Evolutionary conservation across 2,888 invertebrate genomes (phyloP).

Genomic region (Melanchra persicariae): DNA sequence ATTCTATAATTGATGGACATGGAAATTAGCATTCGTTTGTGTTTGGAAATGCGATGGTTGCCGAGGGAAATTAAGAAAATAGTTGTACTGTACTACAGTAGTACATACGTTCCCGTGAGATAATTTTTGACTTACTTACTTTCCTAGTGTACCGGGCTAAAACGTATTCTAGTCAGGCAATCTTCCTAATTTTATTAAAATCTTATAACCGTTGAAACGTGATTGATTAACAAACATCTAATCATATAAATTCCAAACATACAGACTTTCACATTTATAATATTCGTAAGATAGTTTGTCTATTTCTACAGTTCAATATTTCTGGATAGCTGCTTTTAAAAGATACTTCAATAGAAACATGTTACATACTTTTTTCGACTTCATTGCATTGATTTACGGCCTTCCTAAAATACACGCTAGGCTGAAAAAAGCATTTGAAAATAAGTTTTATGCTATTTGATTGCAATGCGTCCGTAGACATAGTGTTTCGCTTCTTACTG

Average conservation of each 20-base stretch:
- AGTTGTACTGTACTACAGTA: too few species aligned
- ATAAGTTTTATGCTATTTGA: slow-evolving; percentile 42
- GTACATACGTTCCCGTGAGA: too few species aligned
- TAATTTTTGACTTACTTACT: too few species aligned
- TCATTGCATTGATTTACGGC: slow-evolving; percentile 27
- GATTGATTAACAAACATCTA: background rate
- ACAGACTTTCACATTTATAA: background rate
- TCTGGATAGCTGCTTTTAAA: background rate
- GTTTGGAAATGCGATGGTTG: too few species aligned
- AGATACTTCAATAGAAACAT: slow-evolving; percentile 9
- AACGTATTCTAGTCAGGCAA: too few species aligned
- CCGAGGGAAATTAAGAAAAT: too few species aligned
- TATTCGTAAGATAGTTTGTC: background rate
- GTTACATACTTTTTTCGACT: slow-evolving; percentile 11
- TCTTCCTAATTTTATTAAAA: background rate
- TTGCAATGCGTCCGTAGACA: background rate
- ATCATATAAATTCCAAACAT: background rate
- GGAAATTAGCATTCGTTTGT: too few species aligned
- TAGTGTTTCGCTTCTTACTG: slow-evolving; percentile 5
- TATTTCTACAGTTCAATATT: too few species aligned
- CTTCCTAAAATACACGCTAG: slow-evolving; percentile 24
- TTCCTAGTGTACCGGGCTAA: too few species aligned
- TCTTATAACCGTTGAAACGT: background rate
- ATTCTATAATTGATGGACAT: too few species aligned
- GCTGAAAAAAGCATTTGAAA: slow-evolving; percentile 19